Evolutionary conservation across 2,113 vertebrate species (phyloP), one percentile per base, ranked within the genome.

Genomic region (Chaetodon trifascialis): DNA sequence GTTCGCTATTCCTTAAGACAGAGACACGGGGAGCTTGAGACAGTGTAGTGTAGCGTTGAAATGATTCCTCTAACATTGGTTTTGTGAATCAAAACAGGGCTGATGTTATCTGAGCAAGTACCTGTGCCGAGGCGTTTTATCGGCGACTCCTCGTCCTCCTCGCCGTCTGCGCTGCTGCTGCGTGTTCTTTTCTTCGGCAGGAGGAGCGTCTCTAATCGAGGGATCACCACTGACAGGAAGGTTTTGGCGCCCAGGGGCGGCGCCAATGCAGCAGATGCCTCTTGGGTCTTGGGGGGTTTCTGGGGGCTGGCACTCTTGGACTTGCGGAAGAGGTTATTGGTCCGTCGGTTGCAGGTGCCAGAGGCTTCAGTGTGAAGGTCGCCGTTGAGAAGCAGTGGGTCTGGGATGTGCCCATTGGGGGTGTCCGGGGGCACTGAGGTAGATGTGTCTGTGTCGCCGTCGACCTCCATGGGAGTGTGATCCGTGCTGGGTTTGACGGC

Each of bases 171-270:
- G 76, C 97, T 97, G 86, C 95, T 95, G 94, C 97, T 98, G 82
- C 96, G 96, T 71, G 95, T 96, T 91, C 98, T 96, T 94, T 99
- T 99, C 92, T 97, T 96, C 87, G 97, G 97, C 94, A 98, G 96
- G 88, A 99, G 97, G 76, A 99, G 96, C 66, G 98, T 99, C 96
- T 99, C 98, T 92, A 99, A 96, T 83, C 98, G 97, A 91, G 98
- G 98, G 93, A 99, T 97, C 89, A 99, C 98, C 94, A 99, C 98
- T 36, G 98, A 99, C 91, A 99, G 95, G 95, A 99, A 98, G 93
- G 98, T 98, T 95, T 99, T 99, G 92, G 97, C 95, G 85, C 98
- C 98, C 89, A 98, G 95, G 90, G 97, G 96, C 79, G 96, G 96
- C 88, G 96, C 95, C 89, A 95, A 95, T 89, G 89, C 95, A 89